Base-by-base conservation (phyloP, 2,113 vertebrate genomes). In the Lophius piscatorius region DNA sequence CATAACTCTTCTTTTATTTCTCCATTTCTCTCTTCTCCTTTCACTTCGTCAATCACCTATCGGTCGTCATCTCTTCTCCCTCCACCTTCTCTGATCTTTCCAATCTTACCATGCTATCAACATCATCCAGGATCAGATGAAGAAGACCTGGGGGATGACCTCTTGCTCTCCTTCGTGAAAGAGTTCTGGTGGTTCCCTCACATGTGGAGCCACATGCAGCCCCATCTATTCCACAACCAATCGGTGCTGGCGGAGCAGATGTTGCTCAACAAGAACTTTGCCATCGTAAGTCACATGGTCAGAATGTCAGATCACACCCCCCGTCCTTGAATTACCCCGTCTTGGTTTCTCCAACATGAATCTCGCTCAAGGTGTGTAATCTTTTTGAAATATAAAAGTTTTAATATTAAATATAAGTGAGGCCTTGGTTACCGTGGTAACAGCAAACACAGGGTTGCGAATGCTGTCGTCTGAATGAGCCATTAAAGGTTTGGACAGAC, bases 191-290 rank as follows among this genome's bases (percentile, higher is more conserved):
- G 97, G 97, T 99, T 99, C 71, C 96, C 97, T 5, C 97, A 99
- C 90, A 99, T 99, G 97, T 99, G 97, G 97, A 99, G 96, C 87
- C 97, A 99, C 90, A 99, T 98, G 96, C 97, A 99, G 90, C 97
- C 97, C 10, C 97, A 99, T 78, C 94, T 98, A 29, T 99, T 99
- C 92, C 96, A 98, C 88, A 99, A 99, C 89, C 95, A 99, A 89
- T 97, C 95, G 0, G 96, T 98, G 76, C 90, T 99, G 0, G 94
- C 95, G 0, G 97, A 99, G 83, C 97, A 98, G 92, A 99, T 99
- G 96, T 91, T 95, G 66, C 91, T 99, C 81, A 99, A 99, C 92
- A 96, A 96, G 91, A 96, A 93, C 84, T 98, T 99, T 62, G 97
- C 97, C 74, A 88, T 95, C 76, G 97, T 99, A 89, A 96, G 95